phyloP scores from a whole-genome alignment of 2,797 vertebrate genomes.

The Lutjanus argentimaculatus region DNA sequence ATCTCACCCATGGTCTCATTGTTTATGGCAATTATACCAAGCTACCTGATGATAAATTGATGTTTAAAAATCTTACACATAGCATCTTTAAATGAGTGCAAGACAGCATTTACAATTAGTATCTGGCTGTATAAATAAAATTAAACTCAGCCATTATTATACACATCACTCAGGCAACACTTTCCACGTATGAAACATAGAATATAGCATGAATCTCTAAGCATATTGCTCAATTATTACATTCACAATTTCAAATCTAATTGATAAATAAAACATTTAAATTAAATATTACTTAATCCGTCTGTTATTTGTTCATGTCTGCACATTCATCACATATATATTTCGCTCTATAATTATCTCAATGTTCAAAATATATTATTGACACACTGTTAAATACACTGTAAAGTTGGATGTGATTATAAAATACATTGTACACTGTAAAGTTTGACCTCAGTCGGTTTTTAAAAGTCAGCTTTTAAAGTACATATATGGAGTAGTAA shows the following conservation, averaged over 20 bases:
- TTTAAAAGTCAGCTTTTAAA: constrained; percentile 43
- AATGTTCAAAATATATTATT: constrained; percentile 73
- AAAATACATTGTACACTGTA: constrained; percentile 69
- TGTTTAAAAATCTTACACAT: constrained; percentile 46
- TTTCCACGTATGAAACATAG: constrained; percentile 63
- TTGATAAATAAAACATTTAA: constrained; percentile 74
- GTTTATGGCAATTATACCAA: constrained; percentile 33
- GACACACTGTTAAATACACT: constrained; percentile 67
- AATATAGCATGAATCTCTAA: constrained; percentile 70
- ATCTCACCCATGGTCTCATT: constrained; percentile 38
- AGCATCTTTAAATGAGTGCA: constrained; percentile 39
- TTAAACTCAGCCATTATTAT: constrained; percentile 54
- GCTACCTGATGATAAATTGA: constrained; percentile 23
- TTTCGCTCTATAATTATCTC: constrained; percentile 51
- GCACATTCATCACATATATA: constrained; percentile 61
- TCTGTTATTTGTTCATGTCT: constrained; percentile 47
- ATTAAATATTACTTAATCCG: constrained; percentile 68
- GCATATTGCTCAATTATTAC: constrained; percentile 78
- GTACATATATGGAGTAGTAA: constrained; percentile 36
- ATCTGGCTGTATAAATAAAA: constrained; percentile 57
- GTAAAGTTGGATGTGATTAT: constrained; percentile 61
- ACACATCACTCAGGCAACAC: constrained; percentile 58
- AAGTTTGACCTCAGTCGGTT: constrained; percentile 36
- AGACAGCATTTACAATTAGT: constrained; percentile 55
- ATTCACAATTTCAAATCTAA: constrained; percentile 76